Evolutionary conservation across 1,140 invertebrate species (phyloP).

Genomic region (Cherax destructor): DNA sequence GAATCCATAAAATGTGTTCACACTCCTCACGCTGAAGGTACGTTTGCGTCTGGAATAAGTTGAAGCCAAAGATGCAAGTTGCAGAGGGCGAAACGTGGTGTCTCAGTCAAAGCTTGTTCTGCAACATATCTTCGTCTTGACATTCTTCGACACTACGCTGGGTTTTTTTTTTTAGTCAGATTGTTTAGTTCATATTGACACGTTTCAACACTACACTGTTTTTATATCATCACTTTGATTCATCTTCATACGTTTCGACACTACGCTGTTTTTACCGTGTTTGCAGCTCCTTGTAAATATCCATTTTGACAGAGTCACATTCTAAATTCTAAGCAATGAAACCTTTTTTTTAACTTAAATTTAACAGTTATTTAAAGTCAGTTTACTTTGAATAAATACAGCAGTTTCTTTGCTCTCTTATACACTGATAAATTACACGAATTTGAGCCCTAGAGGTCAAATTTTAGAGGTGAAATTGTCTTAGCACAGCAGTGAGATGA

Average conservation of each 20-base stretch:
- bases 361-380: neutral
- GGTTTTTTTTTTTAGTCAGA: too few species aligned
- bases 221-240: too few species aligned
- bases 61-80: neutral
- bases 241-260: neutral
- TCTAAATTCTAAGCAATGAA: constrained; percentile 1
- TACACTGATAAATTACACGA: neutral
- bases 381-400: neutral
- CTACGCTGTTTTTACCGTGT: neutral
- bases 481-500: neutral
- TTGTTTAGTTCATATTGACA: too few species aligned
- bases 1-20: constrained; percentile 5
- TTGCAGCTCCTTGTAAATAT: neutral
- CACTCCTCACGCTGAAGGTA: neutral
- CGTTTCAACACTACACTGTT: too few species aligned
- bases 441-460: neutral
- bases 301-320: neutral
- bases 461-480: neutral
- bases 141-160: too few species aligned
- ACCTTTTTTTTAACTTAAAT: neutral
- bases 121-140: too few species aligned
- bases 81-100: too few species aligned
- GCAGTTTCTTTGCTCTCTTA: neutral
- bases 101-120: too few species aligned
- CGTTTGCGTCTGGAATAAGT: neutral